Conservation (phyloP, 2,113 vertebrate species). For the Beaufortia kweichowensis region DNA sequence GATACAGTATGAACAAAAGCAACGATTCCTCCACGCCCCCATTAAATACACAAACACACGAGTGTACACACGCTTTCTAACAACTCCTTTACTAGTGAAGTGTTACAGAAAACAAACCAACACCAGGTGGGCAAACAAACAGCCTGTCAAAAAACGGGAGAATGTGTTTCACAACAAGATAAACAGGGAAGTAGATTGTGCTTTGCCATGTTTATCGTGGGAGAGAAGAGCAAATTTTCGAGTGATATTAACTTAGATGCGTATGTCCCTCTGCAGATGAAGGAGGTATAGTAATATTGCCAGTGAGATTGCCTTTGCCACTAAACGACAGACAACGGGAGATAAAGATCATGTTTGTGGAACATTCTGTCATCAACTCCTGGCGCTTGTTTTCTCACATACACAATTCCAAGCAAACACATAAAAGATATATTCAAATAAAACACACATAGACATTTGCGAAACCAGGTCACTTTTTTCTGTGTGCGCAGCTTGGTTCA, state of each 20-base stretch:
- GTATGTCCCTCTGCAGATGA: slow-evolving; percentile 15
- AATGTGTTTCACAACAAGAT: slow-evolving; percentile 1
- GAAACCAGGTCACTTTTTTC: background rate
- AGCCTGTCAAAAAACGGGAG: slow-evolving; percentile 45
- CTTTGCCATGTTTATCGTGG: background rate
- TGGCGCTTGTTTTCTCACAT: slow-evolving; percentile 20
- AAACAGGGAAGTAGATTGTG: background rate
- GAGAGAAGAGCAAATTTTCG: background rate
- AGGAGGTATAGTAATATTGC: slow-evolving; percentile 48
- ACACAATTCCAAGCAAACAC: slow-evolving; percentile 9
- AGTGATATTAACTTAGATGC: slow-evolving; percentile 21
- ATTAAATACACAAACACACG: slow-evolving; percentile 24
- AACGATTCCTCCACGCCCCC: slow-evolving; percentile 33
- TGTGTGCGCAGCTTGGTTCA: background rate
- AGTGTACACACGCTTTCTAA: background rate
- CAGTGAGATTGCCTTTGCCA: slow-evolving; percentile 48
- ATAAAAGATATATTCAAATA: background rate
- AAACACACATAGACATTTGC: background rate
- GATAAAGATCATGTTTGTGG: slow-evolving; percentile 63
- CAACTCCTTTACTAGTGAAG: slow-evolving; percentile 33
- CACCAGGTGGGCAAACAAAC: slow-evolving; percentile 75
- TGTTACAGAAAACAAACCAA: slow-evolving; percentile 65
- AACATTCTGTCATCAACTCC: slow-evolving; percentile 58
- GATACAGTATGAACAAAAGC: slow-evolving; percentile 11
- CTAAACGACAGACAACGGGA: slow-evolving; percentile 36